Percentiles rank a stretch among this genome's conserved stretches.
phyloP scores from a whole-genome alignment of 1,140 invertebrate species.

The Formica exsecta region DNA sequence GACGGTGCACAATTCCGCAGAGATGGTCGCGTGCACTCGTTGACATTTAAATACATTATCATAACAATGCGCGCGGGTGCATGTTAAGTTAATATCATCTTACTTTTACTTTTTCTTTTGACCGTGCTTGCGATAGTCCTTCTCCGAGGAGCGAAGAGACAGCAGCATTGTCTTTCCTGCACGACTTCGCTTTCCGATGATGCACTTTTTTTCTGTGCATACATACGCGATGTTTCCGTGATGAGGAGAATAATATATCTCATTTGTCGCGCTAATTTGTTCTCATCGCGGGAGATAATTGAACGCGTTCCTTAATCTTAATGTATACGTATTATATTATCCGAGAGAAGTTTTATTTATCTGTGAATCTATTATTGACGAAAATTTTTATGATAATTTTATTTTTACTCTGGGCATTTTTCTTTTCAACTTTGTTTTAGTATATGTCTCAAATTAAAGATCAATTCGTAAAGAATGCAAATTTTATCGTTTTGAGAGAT shows the following conservation, averaged over 20 bases:
- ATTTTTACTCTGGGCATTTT: neutral
- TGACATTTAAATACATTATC: slow-evolving; percentile 81
- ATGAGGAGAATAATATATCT: slow-evolving; percentile 69
- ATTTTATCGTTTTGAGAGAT: neutral
- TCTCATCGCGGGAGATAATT: slow-evolving; percentile 73
- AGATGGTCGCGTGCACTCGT: slow-evolving; percentile 66
- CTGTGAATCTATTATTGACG: too few relatives aligned
- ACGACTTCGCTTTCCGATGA: slow-evolving; percentile 1
- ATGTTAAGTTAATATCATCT: slow-evolving; percentile 81
- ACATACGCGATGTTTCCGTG: slow-evolving; percentile 61
- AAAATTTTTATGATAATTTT: neutral
- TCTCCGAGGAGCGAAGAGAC: slow-evolving; percentile 21
- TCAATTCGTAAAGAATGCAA: neutral
- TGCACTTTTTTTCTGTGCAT: slow-evolving; percentile 19
- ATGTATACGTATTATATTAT: neutral
- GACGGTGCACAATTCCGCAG: slow-evolving; percentile 15
- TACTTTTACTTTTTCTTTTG: slow-evolving; percentile 72
- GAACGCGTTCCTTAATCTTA: slow-evolving; percentile 63
- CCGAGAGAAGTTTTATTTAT: too few relatives aligned
- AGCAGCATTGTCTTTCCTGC: neutral
- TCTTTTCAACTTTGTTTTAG: neutral
- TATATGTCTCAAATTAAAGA: neutral
- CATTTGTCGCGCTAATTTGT: slow-evolving; percentile 74
- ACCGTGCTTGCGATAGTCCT: slow-evolving; percentile 63
- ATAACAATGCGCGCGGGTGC: slow-evolving; percentile 81